Evolutionary conservation across 2,888 invertebrate genomes (phyloP), one percentile per base, ranked within the genome.

Genomic region (Spilarctia lutea): DNA sequence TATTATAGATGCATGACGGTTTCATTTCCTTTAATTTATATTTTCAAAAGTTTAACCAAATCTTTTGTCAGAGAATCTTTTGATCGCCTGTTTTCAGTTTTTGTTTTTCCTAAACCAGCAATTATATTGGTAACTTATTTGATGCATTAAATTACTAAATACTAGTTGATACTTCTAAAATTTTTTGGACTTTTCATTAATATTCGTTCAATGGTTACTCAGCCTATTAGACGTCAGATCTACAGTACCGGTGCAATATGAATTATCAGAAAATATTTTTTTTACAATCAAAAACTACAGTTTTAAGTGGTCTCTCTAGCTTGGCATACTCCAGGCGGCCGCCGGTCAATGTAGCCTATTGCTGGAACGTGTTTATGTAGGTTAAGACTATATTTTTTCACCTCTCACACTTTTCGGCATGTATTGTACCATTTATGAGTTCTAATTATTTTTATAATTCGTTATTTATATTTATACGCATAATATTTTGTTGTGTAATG

Each of bases 331-430:
- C 83, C 73, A 69, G 79, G 83, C 81, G 84, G 81, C 85, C 86
- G 82, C 87, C 89, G 92, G 91, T 91, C 91, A 91, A 85, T 87
- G 85, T 79, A 87, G 85, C 79, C 71, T 79, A 79, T 78, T 75
- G 77, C 68, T 74, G 76, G 78, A 74, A 82, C 86, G 86, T 87
- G 86, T 87, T 88, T 90, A 91, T 90, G 91, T 92, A 88, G 91
- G 92, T 90, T 92, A 91, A 86, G 89, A 89, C 88, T 90, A 78
- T 84, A 82, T 81, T 88, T 91, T 92, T 92, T 90, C 87, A 86
- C 88, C 84, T 89, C 84, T 87, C 83, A 79, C 79, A 81, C 83
- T 83, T 85, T 82, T 80, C 83, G 82, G 83, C 86, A 85, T 87
- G 86, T 75, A 80, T 80, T 72, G 72, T 80, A 72, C 75, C 77